phyloP scores from a whole-genome alignment of 1,140 invertebrate genomes.

The Solenopsis fugax region DNA sequence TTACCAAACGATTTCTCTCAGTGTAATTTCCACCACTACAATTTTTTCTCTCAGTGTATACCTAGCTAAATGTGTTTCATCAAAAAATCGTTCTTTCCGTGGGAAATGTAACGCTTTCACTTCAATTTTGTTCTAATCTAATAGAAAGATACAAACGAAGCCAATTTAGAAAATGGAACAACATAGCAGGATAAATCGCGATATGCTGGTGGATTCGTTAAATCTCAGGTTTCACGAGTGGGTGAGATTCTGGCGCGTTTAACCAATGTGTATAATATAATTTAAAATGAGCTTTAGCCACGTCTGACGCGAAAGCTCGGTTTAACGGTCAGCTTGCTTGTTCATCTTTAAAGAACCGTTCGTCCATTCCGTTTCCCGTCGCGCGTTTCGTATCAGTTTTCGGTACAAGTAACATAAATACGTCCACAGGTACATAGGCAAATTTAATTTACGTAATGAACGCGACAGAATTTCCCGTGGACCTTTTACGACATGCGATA shows the following conservation, averaged over 20 bases:
- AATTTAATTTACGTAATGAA: constrained; percentile 43
- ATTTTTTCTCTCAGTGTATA: too few relatives aligned
- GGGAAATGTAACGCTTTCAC: not conserved
- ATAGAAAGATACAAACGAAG: not conserved
- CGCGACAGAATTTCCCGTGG: not conserved
- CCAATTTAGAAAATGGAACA: not conserved
- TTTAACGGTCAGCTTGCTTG: not conserved
- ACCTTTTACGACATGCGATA: not conserved
- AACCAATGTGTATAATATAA: not conserved
- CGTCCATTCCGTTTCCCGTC: not conserved
- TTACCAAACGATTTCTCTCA: too few relatives aligned
- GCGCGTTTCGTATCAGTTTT: not conserved
- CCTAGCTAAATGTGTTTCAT: too few relatives aligned
- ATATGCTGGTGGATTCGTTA: not conserved
- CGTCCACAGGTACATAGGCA: not conserved
- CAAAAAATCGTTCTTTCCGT: too few relatives aligned
- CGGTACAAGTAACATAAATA: constrained; percentile 9
- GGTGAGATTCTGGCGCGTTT: not conserved
- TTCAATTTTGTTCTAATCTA: not conserved
- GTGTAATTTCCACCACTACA: too few relatives aligned
- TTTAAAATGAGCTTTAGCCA: not conserved
- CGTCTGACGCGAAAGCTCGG: not conserved
- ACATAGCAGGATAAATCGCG: not conserved
- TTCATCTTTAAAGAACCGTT: not conserved
- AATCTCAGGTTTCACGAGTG: not conserved